Conservation (phyloP, 1,140 invertebrate species). For the Brachionus koreanus region DNA sequence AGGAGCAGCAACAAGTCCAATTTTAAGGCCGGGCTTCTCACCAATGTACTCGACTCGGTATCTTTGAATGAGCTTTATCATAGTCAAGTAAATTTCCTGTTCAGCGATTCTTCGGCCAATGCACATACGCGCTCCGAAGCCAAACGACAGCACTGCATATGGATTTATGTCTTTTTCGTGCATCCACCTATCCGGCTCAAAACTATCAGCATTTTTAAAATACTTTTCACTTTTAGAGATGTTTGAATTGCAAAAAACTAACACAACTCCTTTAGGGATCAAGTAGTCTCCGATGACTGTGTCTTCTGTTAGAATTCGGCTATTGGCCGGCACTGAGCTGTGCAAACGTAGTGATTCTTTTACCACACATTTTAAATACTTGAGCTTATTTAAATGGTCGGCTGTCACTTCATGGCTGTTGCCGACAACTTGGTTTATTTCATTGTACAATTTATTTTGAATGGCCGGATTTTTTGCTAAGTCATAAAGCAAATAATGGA, state of each 20-base stretch:
- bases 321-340: conserved; percentile 32
- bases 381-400: conserved; percentile 3
- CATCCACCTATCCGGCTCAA: conserved; percentile 53
- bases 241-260: conserved; percentile 35
- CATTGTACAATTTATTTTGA: conserved; percentile 27
- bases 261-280: conserved; percentile 33
- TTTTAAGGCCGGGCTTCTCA: conserved; percentile 9
- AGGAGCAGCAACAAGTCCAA: conserved; percentile 16
- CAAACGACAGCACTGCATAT: conserved; percentile 77
- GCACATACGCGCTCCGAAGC: conserved; percentile 78
- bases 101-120: conserved; percentile 81
- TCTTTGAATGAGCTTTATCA: conserved; percentile 28
- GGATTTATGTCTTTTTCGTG: conserved; percentile 67
- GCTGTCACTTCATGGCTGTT: background rate
- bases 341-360: conserved; percentile 36
- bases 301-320: conserved; percentile 22
- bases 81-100: conserved; percentile 67
- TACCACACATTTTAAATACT: conserved; percentile 27
- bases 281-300: conserved; percentile 22
- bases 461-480: background rate
- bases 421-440: conserved; percentile 20
- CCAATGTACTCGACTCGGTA: conserved; percentile 13
- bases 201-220: conserved; percentile 49
- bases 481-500: conserved; percentile 7
- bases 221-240: conserved; percentile 18